Conservation (phyloP, 2,888 invertebrate genomes). For the Dinocampus coccinellae region DNA sequence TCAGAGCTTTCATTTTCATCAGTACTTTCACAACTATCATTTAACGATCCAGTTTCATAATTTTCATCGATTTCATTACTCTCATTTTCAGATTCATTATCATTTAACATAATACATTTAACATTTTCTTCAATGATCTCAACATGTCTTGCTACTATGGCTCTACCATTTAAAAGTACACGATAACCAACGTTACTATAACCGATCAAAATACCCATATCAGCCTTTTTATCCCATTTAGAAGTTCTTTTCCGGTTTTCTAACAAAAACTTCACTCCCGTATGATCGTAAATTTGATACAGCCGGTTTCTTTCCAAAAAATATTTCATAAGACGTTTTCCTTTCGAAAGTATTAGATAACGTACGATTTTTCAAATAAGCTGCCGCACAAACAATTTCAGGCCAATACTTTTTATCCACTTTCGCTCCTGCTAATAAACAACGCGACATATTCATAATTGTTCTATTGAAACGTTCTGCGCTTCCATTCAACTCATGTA, state of each 20-base stretch:
- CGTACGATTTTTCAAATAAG: constrained; percentile 41
- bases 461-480: constrained; percentile 40
- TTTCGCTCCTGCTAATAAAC: constrained; percentile 40
- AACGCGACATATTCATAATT: constrained; percentile 41
- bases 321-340: constrained; percentile 42
- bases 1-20: too few relatives aligned
- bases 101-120: constrained; percentile 39
- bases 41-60: too few relatives aligned
- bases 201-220: constrained; percentile 49
- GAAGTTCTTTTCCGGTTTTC: constrained; percentile 51
- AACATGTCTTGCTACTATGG: constrained; percentile 50
- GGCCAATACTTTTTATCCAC: constrained; percentile 12
- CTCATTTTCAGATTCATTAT: not conserved
- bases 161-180: constrained; percentile 50
- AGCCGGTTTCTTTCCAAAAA: constrained; percentile 39
- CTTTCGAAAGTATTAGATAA: constrained; percentile 39
- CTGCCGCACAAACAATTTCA: constrained; percentile 39
- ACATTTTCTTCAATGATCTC: constrained; percentile 50
- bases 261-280: constrained; percentile 53
- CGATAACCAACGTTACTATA: constrained; percentile 53
- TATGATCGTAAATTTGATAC: constrained; percentile 38
- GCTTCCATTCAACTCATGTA: constrained; percentile 27
- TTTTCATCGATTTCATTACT: too few relatives aligned
- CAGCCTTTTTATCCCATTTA: constrained; percentile 52
- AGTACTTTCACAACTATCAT: too few relatives aligned